phyloP scores from a whole-genome alignment of 2,888 invertebrate genomes.

The Eremobia ochroleuca region DNA sequence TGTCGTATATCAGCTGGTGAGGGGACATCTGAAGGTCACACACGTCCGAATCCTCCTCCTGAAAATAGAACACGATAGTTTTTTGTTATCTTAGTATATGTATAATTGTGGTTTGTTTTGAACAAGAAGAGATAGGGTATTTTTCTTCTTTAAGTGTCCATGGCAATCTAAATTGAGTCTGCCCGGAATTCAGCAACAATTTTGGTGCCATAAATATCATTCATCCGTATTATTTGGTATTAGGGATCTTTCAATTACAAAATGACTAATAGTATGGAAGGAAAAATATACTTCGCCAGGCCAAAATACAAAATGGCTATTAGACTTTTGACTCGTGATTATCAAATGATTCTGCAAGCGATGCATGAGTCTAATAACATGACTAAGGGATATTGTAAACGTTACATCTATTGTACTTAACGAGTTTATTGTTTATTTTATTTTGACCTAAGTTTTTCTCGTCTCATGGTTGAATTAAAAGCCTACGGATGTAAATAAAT shows the following conservation, averaged over 20 bases:
- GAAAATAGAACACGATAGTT: conserved; percentile 66
- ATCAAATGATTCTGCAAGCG: not conserved
- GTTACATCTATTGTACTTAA: conserved; percentile 2
- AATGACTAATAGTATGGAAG: not conserved
- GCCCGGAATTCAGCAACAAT: not conserved
- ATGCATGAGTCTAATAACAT: not conserved
- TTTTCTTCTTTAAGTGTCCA: not conserved
- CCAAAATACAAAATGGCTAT: not conserved
- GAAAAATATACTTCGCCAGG: not conserved
- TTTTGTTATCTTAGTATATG: not conserved
- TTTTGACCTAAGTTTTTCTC: not conserved
- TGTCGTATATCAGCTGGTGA: conserved; percentile 95
- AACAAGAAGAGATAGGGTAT: not conserved
- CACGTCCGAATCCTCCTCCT: conserved; percentile 93
- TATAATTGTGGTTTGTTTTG: not conserved
- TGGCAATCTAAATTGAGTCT: not conserved
- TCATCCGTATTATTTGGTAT: not conserved
- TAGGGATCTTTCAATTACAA: not conserved
- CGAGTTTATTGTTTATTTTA: not conserved
- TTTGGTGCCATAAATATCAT: too few relatives aligned
- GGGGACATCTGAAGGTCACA: conserved; percentile 95
- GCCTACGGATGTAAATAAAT: not conserved
- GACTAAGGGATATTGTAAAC: not conserved
- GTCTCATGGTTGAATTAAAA: not conserved
- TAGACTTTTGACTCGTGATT: not conserved